phyloP scores from a whole-genome alignment of 2,113 vertebrate species.

The Myotis brandtii region DNA sequence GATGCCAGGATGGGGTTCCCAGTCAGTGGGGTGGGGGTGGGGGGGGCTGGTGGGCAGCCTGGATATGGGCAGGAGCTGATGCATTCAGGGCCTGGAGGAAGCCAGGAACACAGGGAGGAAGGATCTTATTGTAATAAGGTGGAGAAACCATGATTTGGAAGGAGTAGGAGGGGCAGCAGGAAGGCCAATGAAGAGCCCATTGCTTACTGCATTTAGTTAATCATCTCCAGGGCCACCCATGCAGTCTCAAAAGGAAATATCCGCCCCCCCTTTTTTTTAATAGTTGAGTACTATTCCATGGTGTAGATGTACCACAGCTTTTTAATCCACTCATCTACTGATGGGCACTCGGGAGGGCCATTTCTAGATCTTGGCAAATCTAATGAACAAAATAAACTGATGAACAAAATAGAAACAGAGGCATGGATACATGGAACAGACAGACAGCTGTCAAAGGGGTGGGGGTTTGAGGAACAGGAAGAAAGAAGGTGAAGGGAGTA shows the following conservation, averaged over 20 bases:
- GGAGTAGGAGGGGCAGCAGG: background rate
- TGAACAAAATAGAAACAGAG: background rate
- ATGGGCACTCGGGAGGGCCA: background rate
- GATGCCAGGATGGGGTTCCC: background rate
- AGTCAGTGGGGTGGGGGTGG: background rate
- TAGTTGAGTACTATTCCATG: background rate
- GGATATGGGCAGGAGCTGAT: background rate
- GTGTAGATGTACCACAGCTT: background rate
- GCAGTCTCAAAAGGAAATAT: background rate
- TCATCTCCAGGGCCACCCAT: background rate
- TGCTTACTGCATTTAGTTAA: background rate
- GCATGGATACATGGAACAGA: background rate
- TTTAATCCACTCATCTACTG: background rate
- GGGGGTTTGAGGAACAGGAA: background rate
- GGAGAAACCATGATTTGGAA: background rate
- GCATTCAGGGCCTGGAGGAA: background rate
- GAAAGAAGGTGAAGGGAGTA: background rate
- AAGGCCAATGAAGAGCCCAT: background rate
- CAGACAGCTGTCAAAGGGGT: background rate
- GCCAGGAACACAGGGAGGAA: background rate
- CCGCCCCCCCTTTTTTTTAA: background rate
- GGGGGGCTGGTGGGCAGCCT: background rate
- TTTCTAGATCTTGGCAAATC: background rate
- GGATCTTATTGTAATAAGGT: background rate
- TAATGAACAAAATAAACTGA: background rate